phyloP scores from a whole-genome alignment of 2,797 vertebrate species.

The Eremophila alpestris region DNA sequence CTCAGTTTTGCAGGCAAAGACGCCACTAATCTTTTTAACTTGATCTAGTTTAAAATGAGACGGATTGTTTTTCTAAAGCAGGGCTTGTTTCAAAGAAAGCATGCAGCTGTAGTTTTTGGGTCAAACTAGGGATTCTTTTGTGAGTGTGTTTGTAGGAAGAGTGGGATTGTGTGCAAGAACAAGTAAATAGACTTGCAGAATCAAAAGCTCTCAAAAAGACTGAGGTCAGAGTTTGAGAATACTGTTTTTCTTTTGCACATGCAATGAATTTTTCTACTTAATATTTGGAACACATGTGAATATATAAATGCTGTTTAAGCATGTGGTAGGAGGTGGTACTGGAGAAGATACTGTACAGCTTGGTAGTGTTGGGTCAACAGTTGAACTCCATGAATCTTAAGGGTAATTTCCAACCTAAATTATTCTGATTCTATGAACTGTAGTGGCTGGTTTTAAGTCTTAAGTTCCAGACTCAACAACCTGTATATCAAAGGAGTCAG shows the following conservation, averaged over 20 bases:
- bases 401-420: background rate
- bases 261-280: background rate
- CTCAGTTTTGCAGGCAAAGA: background rate
- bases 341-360: background rate
- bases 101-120: background rate
- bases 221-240: background rate
- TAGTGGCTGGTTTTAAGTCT: background rate
- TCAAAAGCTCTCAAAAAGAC: background rate
- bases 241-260: background rate
- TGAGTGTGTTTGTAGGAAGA: background rate
- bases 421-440: background rate
- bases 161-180: background rate
- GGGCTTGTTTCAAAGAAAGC: background rate
- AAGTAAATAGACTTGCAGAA: background rate
- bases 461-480: background rate
- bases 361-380: background rate
- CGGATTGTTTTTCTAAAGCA: background rate
- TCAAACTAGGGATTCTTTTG: background rate
- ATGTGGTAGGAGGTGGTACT: background rate
- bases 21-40: background rate
- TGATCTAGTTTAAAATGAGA: background rate
- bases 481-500: background rate
- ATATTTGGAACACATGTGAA: background rate
- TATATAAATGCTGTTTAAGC: background rate
- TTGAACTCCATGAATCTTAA: background rate